Percentiles rank a stretch among this genome's conserved stretches.
Conservation (phyloP, 2,113 vertebrate species). For the Corapipo altera region DNA sequence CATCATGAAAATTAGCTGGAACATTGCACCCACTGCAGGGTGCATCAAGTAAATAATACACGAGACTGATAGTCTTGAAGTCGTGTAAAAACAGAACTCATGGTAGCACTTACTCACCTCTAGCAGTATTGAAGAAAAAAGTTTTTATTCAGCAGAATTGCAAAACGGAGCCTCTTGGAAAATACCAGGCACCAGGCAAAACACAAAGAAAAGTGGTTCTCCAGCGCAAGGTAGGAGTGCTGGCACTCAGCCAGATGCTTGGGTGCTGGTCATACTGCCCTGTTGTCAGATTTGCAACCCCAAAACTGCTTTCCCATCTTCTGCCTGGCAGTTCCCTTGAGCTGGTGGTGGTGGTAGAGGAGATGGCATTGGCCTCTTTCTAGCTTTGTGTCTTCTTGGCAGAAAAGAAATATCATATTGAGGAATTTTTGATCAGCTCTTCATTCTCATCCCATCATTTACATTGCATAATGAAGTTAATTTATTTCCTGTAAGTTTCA, state of each 20-base stretch:
- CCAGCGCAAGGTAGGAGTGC: conserved; percentile 73
- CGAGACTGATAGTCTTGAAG: not conserved
- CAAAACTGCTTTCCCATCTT: conserved; percentile 58
- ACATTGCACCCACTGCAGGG: not conserved
- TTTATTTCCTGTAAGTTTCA: not conserved
- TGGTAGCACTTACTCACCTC: not conserved
- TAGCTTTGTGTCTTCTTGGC: conserved; percentile 43
- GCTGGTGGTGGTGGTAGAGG: conserved; percentile 33
- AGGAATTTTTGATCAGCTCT: conserved; percentile 38
- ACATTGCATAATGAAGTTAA: not conserved
- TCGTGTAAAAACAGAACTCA: not conserved
- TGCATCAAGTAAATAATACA: rapidly evolving
- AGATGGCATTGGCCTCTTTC: conserved; percentile 28
- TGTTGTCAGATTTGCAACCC: conserved; percentile 38
- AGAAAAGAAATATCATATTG: not conserved
- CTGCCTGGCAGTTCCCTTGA: conserved; percentile 55
- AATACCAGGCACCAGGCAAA: conserved; percentile 75
- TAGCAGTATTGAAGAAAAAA: conserved; percentile 67
- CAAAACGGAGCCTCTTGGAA: conserved; percentile 74
- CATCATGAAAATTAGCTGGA: not conserved
- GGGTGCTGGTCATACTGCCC: conserved; percentile 52
- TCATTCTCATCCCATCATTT: conserved; percentile 23
- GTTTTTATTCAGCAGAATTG: conserved; percentile 80
- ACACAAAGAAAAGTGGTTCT: conserved; percentile 76
- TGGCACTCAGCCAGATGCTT: conserved; percentile 54